A percentile compares a stretch with the other conserved stretches of the same genome.
These are phyloP conservation scores for Scaptomyza flava DNA, from an alignment of 2,888 invertebrate genomes.

Conservation along the genomic window DNA sequence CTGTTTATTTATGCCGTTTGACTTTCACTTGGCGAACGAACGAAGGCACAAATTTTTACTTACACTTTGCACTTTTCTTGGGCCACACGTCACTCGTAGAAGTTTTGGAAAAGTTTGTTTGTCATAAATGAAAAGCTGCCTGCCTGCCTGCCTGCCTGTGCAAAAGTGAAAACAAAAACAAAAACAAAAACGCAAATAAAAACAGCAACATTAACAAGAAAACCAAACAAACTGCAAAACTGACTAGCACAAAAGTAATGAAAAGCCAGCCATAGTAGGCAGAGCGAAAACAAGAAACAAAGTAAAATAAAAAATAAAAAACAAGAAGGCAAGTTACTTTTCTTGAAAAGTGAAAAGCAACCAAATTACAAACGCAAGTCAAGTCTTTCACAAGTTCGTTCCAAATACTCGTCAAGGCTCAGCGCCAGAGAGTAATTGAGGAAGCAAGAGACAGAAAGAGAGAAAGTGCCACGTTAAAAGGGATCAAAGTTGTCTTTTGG, in stretches of 20 bases:
- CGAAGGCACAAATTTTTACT: conserved; percentile 49
- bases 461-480: conserved; percentile 53
- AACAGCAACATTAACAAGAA: conserved; percentile 17
- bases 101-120: conserved; percentile 69
- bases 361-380: conserved; percentile 74
- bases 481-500: conserved; percentile 79
- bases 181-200: conserved; percentile 22
- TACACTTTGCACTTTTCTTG: conserved; percentile 66
- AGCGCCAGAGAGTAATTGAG: conserved; percentile 17
- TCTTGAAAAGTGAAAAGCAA: conserved; percentile 61
- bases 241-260: conserved; percentile 65
- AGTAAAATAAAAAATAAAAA: conserved; percentile 6
- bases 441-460: conserved; percentile 6
- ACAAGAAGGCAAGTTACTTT: conserved; percentile 43
- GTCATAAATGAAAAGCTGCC: conserved; percentile 67
- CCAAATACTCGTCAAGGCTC: conserved; percentile 26
- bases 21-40: conserved; percentile 64
- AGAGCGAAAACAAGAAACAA: conserved; percentile 5
- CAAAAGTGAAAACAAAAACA: conserved; percentile 48
- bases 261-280: conserved; percentile 54
- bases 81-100: conserved; percentile 70
- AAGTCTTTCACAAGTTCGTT: conserved; percentile 57
- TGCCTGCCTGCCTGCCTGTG: conserved; percentile 1
- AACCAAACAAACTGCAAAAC: conserved; percentile 52
- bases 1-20: conserved; percentile 77